Base-by-base conservation (phyloP, 2,888 invertebrate genomes). In the Agriopis aurantiaria region DNA sequence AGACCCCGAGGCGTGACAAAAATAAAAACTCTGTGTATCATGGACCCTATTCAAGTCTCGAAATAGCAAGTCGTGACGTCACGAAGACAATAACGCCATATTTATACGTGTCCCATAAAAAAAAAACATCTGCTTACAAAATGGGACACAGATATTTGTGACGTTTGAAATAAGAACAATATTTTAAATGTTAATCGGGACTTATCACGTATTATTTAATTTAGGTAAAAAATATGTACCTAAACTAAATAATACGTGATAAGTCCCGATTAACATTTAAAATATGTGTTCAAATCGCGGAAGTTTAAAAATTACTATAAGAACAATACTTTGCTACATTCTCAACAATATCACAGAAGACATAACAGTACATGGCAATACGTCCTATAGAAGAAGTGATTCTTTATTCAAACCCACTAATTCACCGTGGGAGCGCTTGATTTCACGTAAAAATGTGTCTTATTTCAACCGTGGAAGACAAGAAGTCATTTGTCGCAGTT, bases 351-450 rank as follows among this genome's bases (percentile, higher is more conserved):
- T 3, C 33, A 33, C 33, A 33, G 33, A 33, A 33, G 33, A 33
- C 4, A 33, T 33, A 33, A 33, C 5, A 33, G 33, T 33, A 33
- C 33, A 33, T 3, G 33, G 33, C 3, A 5, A 33, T 65, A 63
- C 17, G 48, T 55, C 17, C 43, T 40, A n/a, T n/a, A 69, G 52
- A 63, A 56, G 52, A 48, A 48, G 49, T 56, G 14, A 66, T 66
- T 52, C 64, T 64, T 67, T 66, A 72, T 65, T 63, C 60, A 60
- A 66, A 57, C 56, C 63, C 33, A 66, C 60, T 61, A 83, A 80
- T 78, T 74, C 77, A 80, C 78, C 83, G 81, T 83, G 84, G 81
- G 85, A 85, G 83, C 82, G 80, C 78, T 80, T 12, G 33, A 9
- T 33, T 49, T 51, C 41, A 49, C 12, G 12, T 45, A 33, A 56